A percentile compares a stretch with the other conserved stretches of the same genome.
Evolutionary conservation across 2,113 vertebrate genomes (phyloP).

Genomic region (Tretioscincus oriximinensis): DNA sequence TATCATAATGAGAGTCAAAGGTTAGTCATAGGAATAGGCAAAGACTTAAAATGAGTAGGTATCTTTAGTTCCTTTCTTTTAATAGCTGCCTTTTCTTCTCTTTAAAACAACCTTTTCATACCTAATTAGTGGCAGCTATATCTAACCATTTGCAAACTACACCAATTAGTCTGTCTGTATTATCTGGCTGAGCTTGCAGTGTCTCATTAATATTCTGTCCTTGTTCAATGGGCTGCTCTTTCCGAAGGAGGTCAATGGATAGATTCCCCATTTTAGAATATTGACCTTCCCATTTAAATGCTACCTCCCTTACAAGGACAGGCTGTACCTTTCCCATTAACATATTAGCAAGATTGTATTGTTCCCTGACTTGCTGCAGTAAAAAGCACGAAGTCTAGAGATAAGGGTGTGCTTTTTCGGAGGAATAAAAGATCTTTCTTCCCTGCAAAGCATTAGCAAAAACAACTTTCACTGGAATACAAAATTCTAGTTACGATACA

Average conservation of each 20-base stretch:
- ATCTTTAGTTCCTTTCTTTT: background rate
- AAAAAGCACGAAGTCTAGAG: background rate
- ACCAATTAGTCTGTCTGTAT: background rate
- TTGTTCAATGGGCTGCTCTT: background rate
- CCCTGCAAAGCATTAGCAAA: background rate
- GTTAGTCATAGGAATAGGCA: no score
- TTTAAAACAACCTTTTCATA: background rate
- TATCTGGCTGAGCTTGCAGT: background rate
- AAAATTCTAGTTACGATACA: no score
- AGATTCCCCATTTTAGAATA: slow-evolving; percentile 9
- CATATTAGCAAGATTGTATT: background rate
- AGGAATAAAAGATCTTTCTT: background rate
- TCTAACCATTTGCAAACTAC: background rate
- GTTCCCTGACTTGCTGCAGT: background rate
- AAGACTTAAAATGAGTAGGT: no score
- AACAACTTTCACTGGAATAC: background rate
- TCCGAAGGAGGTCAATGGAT: slow-evolving; percentile 11
- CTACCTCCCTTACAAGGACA: background rate
- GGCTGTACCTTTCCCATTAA: background rate
- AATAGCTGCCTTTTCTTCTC: background rate
- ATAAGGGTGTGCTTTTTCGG: background rate
- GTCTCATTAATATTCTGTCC: slow-evolving; percentile 4
- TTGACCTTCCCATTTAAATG: background rate
- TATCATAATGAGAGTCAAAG: no score
- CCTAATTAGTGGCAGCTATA: background rate